phyloP scores from a whole-genome alignment of 2,113 vertebrate species.

The Toxotes chatareus region DNA sequence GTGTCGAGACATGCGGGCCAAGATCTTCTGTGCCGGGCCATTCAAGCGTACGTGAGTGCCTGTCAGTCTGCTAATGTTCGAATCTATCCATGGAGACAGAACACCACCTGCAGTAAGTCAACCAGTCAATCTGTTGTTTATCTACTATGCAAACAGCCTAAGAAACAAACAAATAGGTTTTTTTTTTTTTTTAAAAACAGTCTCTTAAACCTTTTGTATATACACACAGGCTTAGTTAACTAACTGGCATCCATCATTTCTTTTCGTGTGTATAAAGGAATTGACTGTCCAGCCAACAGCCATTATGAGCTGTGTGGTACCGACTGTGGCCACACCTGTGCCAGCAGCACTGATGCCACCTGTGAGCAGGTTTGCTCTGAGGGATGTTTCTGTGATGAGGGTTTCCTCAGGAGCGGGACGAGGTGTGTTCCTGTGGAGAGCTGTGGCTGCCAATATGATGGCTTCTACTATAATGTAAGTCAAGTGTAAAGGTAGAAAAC shows the following conservation, averaged over 20 bases:
- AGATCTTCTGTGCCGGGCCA: slow-evolving; percentile 67
- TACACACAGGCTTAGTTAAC: too few relatives aligned
- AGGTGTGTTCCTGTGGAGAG: slow-evolving; percentile 78
- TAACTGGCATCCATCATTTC: neutral
- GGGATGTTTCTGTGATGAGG: slow-evolving; percentile 80
- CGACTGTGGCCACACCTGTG: slow-evolving; percentile 76
- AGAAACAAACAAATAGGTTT: too few relatives aligned
- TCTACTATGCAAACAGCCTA: too few relatives aligned
- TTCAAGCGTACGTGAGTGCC: slow-evolving; percentile 66
- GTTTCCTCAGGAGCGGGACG: slow-evolving; percentile 76
- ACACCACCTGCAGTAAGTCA: slow-evolving; percentile 76
- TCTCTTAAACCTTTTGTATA: too few relatives aligned
- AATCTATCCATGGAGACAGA: slow-evolving; percentile 75
- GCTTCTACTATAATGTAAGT: slow-evolving; percentile 73
- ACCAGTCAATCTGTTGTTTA: neutral
- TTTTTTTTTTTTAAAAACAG: too few relatives aligned
- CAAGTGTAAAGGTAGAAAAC: too few relatives aligned
- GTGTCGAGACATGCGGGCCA: slow-evolving; percentile 39
- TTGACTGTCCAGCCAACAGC: slow-evolving; percentile 74
- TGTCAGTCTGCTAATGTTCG: slow-evolving; percentile 75
- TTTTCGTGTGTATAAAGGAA: slow-evolving; percentile 21
- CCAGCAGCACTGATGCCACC: slow-evolving; percentile 48
- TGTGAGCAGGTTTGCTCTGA: slow-evolving; percentile 75
- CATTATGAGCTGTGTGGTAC: slow-evolving; percentile 78
- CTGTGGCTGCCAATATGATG: slow-evolving; percentile 82